phyloP scores from a whole-genome alignment of 2,888 invertebrate genomes.

The Metopia argyrocephala region DNA sequence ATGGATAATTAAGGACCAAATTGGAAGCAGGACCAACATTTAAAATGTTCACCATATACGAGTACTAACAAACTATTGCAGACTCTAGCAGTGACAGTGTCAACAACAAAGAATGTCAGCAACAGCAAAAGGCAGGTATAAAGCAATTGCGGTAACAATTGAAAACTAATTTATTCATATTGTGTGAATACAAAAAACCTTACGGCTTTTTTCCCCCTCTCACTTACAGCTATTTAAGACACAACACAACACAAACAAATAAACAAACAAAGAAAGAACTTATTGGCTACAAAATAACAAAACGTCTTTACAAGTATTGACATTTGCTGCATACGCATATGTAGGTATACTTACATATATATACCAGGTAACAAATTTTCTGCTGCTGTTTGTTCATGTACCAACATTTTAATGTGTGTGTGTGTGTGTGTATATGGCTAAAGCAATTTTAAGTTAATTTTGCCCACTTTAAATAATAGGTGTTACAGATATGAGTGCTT shows the following conservation, averaged over 20 bases:
- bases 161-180: slow-evolving; percentile 59
- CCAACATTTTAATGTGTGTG: background rate
- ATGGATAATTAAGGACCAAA: slow-evolving; percentile 1
- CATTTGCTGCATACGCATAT: slow-evolving; percentile 33
- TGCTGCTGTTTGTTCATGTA: background rate
- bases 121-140: slow-evolving; percentile 41
- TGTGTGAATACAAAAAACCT: slow-evolving; percentile 31
- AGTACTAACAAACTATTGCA: slow-evolving; percentile 13
- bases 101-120: slow-evolving; percentile 21
- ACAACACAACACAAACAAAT: background rate
- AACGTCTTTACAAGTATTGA: slow-evolving; percentile 36
- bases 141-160: slow-evolving; percentile 66
- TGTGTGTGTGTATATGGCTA: background rate
- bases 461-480: too few species aligned
- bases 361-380: too few species aligned
- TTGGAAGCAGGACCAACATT: too few species aligned
- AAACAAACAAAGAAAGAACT: background rate
- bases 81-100: slow-evolving; percentile 52
- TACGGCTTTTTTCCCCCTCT: background rate
- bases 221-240: background rate
- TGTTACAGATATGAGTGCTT: too few species aligned
- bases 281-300: slow-evolving; percentile 30
- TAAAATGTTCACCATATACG: slow-evolving; percentile 10
- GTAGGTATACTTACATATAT: too few species aligned
- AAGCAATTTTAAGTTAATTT: too few species aligned